phyloP scores from a whole-genome alignment of 1,140 invertebrate species.

The Drosophila ohnishii region DNA sequence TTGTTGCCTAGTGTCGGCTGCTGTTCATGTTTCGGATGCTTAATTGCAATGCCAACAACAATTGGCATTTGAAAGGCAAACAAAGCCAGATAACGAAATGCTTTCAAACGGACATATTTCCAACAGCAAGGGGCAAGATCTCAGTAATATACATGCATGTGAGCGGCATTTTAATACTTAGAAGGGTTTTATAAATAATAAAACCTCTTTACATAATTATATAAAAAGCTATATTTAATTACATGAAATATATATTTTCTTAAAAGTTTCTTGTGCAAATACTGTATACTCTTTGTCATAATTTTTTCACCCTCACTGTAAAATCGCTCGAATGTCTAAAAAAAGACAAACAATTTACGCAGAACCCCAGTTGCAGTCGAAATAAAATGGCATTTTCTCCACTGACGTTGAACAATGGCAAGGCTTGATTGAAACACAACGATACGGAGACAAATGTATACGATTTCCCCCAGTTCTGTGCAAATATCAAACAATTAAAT shows the following conservation, averaged over 20 bases:
- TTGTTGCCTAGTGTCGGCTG: constrained; percentile 26
- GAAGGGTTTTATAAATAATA: background rate
- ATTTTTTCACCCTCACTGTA: constrained; percentile 2
- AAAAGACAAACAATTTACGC: constrained; percentile 20
- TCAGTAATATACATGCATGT: too few species aligned
- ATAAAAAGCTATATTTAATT: background rate
- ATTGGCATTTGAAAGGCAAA: constrained; percentile 67
- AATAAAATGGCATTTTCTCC: constrained; percentile 58
- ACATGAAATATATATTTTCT: background rate
- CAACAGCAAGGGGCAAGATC: background rate
- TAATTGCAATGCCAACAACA: constrained; percentile 62
- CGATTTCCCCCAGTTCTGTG: constrained; percentile 12
- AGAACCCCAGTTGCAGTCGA: constrained; percentile 38
- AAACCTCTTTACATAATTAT: too few species aligned
- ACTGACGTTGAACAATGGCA: constrained; percentile 43
- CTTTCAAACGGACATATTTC: background rate
- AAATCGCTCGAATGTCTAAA: background rate
- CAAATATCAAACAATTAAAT: constrained; percentile 78
- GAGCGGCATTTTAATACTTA: too few species aligned
- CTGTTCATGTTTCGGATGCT: constrained; percentile 23
- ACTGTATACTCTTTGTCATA: background rate
- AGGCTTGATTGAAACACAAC: constrained; percentile 63
- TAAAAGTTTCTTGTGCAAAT: background rate
- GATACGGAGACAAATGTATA: constrained; percentile 32
- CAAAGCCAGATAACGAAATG: constrained; percentile 42